Conservation (phyloP, 2,797 vertebrate genomes). For the Heteromormyrus szaboi region DNA sequence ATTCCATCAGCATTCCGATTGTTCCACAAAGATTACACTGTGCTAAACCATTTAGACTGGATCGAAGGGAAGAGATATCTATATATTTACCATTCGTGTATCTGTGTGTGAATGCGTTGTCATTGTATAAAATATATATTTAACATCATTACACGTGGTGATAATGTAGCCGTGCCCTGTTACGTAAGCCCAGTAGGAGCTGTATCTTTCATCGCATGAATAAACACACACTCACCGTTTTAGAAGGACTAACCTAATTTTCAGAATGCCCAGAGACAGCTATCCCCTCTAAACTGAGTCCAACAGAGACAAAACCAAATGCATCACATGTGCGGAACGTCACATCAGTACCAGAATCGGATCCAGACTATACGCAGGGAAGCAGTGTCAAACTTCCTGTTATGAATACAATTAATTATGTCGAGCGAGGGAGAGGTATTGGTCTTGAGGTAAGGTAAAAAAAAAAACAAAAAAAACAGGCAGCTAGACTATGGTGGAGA, state of each 20-base stretch:
- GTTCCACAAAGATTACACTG: conserved; percentile 29
- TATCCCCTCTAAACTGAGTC: conserved; percentile 36
- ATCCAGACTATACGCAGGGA: neutral
- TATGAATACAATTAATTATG: conserved; percentile 43
- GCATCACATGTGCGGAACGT: neutral
- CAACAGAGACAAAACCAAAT: conserved; percentile 43
- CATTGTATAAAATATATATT: neutral
- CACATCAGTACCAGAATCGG: too few relatives aligned
- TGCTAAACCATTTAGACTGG: conserved; percentile 26
- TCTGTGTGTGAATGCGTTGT: neutral
- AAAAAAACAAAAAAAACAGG: neutral
- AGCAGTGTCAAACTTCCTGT: neutral
- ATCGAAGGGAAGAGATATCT: neutral
- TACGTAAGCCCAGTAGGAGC: conserved; percentile 17
- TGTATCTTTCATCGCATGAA: conserved; percentile 29
- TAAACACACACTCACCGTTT: conserved; percentile 45
- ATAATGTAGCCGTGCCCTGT: conserved; percentile 31
- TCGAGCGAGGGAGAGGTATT: conserved; percentile 36
- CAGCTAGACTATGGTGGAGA: neutral
- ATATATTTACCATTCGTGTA: neutral
- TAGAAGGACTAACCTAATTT: conserved; percentile 36
- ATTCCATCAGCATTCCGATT: conserved; percentile 28
- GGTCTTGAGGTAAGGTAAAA: neutral
- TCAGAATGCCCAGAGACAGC: conserved; percentile 19
- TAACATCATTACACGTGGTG: conserved; percentile 30